phyloP scores from a whole-genome alignment of 2,113 vertebrate species.

The Cariama cristata region DNA sequence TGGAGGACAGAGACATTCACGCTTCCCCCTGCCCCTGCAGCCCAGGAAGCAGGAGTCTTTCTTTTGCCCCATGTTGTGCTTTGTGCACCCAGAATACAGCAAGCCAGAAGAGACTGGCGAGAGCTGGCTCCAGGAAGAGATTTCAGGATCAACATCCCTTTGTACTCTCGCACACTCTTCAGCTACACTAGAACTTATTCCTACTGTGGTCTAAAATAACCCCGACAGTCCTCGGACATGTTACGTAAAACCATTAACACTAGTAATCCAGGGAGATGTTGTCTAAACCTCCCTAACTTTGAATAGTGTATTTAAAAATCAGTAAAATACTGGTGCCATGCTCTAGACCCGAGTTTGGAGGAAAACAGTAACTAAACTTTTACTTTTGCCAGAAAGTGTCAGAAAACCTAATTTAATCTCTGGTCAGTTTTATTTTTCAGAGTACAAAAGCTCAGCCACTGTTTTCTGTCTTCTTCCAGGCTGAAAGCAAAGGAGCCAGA shows the following conservation, averaged over 20 bases:
- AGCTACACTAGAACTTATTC: not conserved
- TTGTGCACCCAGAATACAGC: not conserved
- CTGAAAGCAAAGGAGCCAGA: not conserved
- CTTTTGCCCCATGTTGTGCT: not conserved
- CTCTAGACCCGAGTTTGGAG: not conserved
- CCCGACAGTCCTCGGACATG: not conserved
- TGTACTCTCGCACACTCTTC: not conserved
- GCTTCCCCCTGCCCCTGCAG: rapidly evolving
- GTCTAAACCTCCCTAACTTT: not conserved
- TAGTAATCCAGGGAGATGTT: not conserved
- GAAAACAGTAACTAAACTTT: not conserved
- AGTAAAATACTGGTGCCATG: not conserved
- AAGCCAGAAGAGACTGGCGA: not conserved
- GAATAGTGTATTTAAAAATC: not conserved
- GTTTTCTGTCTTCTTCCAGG: not conserved
- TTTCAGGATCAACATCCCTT: not conserved
- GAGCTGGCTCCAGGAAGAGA: not conserved
- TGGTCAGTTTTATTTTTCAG: not conserved
- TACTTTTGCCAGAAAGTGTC: not conserved
- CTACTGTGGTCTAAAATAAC: not conserved
- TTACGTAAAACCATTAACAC: not conserved
- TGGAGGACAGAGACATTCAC: not conserved
- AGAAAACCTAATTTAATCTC: not conserved
- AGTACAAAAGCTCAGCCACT: not conserved
- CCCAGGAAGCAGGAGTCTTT: not conserved